Percentiles rank a stretch among this genome's conserved stretches.
Conservation (phyloP, 2,888 invertebrate species). For the Gibbula magus region DNA sequence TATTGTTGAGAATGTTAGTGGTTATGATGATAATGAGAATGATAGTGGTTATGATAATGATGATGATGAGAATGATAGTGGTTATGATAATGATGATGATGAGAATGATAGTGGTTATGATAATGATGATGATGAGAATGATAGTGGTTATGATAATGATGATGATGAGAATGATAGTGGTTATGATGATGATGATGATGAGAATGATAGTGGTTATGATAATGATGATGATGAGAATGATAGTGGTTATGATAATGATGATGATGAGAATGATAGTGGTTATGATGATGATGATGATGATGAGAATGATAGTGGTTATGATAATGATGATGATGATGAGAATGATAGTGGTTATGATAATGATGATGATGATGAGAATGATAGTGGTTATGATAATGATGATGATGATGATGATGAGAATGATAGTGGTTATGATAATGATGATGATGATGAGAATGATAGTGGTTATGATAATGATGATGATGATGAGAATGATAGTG, state of each 20-base stretch:
- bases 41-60: neutral
- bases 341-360: no score
- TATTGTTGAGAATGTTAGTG: no score
- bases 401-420: no score
- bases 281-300: no score
- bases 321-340: no score
- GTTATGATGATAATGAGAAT: neutral
- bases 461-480: neutral
- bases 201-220: no score
- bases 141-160: slow-evolving; percentile 34
- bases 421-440: neutral
- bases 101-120: slow-evolving; percentile 27
- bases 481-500: neutral
- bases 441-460: neutral
- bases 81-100: neutral
- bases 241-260: no score
- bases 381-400: no score
- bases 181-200: neutral
- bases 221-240: no score
- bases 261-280: no score
- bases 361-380: no score
- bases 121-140: slow-evolving; percentile 32
- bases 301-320: no score
- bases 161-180: slow-evolving; percentile 31
- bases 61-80: neutral